These are phyloP conservation scores for Podarcis cretensis DNA, from an alignment of 2,113 vertebrate genomes.

Conservation along the genomic window DNA sequence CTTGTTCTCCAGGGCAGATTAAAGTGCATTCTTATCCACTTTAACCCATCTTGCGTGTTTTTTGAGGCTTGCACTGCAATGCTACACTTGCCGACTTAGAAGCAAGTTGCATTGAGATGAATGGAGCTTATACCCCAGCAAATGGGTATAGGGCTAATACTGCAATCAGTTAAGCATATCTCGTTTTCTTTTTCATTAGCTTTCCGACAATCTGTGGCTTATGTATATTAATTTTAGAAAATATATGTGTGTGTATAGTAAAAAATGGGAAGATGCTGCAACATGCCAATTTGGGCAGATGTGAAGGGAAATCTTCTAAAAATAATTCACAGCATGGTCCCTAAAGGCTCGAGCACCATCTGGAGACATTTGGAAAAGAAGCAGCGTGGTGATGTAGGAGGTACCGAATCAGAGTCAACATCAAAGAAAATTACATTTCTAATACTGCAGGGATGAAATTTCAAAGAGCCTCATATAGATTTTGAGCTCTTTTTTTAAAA, in stretches of 20 bases:
- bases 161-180: neutral
- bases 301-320: constrained; percentile 16
- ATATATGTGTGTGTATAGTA: neutral
- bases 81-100: neutral
- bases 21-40: neutral
- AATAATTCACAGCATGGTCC: constrained; percentile 16
- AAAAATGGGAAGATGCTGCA: constrained; percentile 13
- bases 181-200: neutral
- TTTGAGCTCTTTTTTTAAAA: neutral
- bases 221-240: neutral
- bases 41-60: neutral
- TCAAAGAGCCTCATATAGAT: neutral
- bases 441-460: neutral
- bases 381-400: neutral
- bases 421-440: neutral
- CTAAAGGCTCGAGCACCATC: constrained; percentile 15
- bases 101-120: neutral
- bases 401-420: neutral
- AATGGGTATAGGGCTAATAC: neutral
- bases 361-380: constrained; percentile 19
- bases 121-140: neutral
- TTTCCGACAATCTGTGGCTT: neutral
- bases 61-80: neutral
- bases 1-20: neutral
- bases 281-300: constrained; percentile 6